phyloP scores from a whole-genome alignment of 2,888 invertebrate species.

The Eustalomyia histrio region DNA sequence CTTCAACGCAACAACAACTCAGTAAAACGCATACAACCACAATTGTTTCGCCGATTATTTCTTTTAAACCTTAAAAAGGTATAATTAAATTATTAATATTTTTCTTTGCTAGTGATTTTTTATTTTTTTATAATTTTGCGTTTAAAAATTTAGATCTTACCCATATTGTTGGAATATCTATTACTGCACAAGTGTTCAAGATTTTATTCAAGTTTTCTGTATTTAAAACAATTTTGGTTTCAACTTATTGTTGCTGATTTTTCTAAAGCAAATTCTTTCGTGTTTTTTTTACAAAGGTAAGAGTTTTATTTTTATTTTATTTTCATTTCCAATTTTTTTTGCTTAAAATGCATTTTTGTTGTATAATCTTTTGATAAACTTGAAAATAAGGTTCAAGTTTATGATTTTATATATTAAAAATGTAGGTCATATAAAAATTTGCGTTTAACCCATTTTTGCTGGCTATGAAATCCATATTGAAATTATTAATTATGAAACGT shows the following conservation, averaged over 20 bases:
- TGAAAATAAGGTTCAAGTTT: slow-evolving; percentile 55
- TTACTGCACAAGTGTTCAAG: slow-evolving; percentile 11
- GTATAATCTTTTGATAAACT: slow-evolving; percentile 26
- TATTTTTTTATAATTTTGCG: not conserved
- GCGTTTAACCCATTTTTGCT: slow-evolving; percentile 10
- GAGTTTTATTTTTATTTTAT: not conserved
- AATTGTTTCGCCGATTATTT: not conserved
- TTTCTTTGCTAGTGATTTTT: not conserved
- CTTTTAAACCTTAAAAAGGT: slow-evolving; percentile 24
- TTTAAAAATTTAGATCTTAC: slow-evolving; percentile 22
- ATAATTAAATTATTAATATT: not conserved
- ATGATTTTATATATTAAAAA: not conserved
- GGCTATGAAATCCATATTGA: too few relatives aligned
- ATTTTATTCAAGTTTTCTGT: slow-evolving; percentile 11
- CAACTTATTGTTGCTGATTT: slow-evolving; percentile 40
- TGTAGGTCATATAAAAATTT: slow-evolving; percentile 18
- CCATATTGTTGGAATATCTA: slow-evolving; percentile 27
- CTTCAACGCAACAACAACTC: slow-evolving; percentile 40
- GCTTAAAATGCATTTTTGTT: slow-evolving; percentile 26
- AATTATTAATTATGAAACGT: too few relatives aligned
- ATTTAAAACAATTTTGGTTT: slow-evolving; percentile 19
- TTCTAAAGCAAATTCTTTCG: slow-evolving; percentile 3
- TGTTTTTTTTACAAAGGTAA: not conserved
- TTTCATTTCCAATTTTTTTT: not conserved
- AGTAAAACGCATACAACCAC: slow-evolving; percentile 4